These are phyloP conservation scores for Tenebrosternarchus preto DNA, from an alignment of 2,113 vertebrate species.

Conservation along the genomic window DNA sequence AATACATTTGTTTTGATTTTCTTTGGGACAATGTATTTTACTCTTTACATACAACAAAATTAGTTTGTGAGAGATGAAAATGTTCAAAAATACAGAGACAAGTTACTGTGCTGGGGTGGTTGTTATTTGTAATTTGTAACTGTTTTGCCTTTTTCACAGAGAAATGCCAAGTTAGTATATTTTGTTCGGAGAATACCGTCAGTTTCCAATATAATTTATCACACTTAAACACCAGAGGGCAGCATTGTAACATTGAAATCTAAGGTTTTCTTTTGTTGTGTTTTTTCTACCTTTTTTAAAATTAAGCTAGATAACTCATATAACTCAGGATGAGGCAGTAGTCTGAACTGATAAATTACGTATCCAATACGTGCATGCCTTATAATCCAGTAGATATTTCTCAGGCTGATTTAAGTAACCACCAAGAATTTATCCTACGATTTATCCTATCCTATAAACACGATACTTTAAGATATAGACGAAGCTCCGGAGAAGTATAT, in stretches of 20 bases:
- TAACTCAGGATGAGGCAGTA: neutral
- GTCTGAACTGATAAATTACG: neutral
- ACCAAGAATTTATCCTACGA: too few relatives aligned
- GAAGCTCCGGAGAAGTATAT: too few relatives aligned
- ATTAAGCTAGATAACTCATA: too few relatives aligned
- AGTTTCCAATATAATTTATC: neutral
- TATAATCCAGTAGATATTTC: too few relatives aligned
- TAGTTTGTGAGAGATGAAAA: neutral
- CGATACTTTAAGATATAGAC: too few relatives aligned
- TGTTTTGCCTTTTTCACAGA: neutral
- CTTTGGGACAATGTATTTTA: neutral
- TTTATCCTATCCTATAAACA: too few relatives aligned
- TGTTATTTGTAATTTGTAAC: neutral
- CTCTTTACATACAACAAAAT: neutral
- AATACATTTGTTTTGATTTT: constrained; percentile 2
- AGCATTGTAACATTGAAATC: neutral
- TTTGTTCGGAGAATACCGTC: too few relatives aligned
- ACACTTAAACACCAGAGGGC: constrained; percentile 25
- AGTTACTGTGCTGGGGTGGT: neutral
- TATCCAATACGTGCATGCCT: neutral
- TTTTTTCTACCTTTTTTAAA: neutral
- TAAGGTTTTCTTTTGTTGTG: too few relatives aligned
- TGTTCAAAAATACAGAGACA: neutral
- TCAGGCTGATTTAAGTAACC: too few relatives aligned
- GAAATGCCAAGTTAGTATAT: too few relatives aligned